A percentile compares a stretch with the other conserved stretches of the same genome.
Evolutionary conservation across 1,140 invertebrate genomes (phyloP).

Genomic region (Oryctes rhinoceros): DNA sequence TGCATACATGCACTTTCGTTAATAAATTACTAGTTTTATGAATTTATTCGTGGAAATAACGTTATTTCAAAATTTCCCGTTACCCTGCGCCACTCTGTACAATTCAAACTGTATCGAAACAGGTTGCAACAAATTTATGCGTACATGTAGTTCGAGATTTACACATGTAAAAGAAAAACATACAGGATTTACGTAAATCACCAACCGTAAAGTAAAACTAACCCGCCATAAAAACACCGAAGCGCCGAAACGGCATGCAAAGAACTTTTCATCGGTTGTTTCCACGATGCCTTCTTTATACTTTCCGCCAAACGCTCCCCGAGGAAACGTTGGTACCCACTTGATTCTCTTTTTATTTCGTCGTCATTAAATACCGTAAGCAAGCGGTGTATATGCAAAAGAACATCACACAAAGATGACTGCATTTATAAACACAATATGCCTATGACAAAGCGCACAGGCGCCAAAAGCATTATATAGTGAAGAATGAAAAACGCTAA

Average conservation of each 20-base stretch:
- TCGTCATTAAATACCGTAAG: slow-evolving; percentile 8
- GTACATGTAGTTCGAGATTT: background rate
- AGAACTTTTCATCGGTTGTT: slow-evolving; percentile 23
- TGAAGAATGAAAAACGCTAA: background rate
- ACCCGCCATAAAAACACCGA: slow-evolving; percentile 2
- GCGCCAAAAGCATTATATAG: background rate
- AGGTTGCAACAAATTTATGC: background rate
- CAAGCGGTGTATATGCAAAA: background rate
- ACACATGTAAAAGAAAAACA: slow-evolving; percentile 27
- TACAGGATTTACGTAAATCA: background rate
- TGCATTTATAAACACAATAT: background rate
- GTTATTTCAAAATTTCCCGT: too few relatives aligned
- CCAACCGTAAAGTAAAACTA: background rate
- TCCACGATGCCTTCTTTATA: background rate
- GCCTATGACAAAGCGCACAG: background rate
- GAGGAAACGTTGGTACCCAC: slow-evolving; percentile 21
- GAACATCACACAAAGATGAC: background rate
- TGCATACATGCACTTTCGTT: too few relatives aligned
- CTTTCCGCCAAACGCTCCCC: background rate
- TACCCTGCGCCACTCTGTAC: too few relatives aligned
- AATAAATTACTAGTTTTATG: too few relatives aligned
- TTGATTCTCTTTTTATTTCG: slow-evolving; percentile 15
- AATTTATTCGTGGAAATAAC: too few relatives aligned
- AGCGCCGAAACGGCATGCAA: slow-evolving; percentile 21
- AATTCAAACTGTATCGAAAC: background rate